These are phyloP conservation scores for Aplochiton taeniatus DNA, from an alignment of 2,797 vertebrate species.

Conservation along the genomic window DNA sequence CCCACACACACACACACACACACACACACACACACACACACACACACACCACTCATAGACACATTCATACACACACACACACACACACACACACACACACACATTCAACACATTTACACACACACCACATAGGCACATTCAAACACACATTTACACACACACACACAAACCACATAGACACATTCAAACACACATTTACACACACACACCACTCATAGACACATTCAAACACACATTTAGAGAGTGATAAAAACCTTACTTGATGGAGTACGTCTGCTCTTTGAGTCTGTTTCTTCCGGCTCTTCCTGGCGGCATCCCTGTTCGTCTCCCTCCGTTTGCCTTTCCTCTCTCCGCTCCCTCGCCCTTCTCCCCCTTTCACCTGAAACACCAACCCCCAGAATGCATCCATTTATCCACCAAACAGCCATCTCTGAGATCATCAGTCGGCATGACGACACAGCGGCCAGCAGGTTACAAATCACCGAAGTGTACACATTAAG, in stretches of 20 bases:
- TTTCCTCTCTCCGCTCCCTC: slow-evolving; percentile 28
- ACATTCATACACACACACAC: not conserved
- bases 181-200: slow-evolving; percentile 1
- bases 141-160: slow-evolving; percentile 2
- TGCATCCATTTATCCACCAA: not conserved
- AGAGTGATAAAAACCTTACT: slow-evolving; percentile 58
- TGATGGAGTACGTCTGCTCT: slow-evolving; percentile 82
- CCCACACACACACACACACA: slow-evolving; percentile 16
- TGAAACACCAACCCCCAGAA: slow-evolving; percentile 16
- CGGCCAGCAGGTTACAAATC: not conserved
- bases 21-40: slow-evolving; percentile 5
- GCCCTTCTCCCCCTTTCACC: slow-evolving; percentile 44
- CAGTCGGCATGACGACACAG: too few relatives aligned
- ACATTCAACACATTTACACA: not conserved
- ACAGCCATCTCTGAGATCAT: not conserved
- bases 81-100: slow-evolving; percentile 1
- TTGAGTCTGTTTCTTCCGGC: slow-evolving; percentile 80
- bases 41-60: too few relatives aligned
- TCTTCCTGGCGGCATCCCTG: slow-evolving; percentile 77
- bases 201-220: slow-evolving; percentile 1
- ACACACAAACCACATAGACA: slow-evolving; percentile 11
- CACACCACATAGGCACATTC: slow-evolving; percentile 17
- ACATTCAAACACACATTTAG: not conserved
- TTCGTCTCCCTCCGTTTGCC: slow-evolving; percentile 73
- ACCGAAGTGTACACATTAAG: too few relatives aligned